Evolutionary conservation across 2,888 invertebrate genomes (phyloP).

Genomic region (Calameuta pallipes): DNA sequence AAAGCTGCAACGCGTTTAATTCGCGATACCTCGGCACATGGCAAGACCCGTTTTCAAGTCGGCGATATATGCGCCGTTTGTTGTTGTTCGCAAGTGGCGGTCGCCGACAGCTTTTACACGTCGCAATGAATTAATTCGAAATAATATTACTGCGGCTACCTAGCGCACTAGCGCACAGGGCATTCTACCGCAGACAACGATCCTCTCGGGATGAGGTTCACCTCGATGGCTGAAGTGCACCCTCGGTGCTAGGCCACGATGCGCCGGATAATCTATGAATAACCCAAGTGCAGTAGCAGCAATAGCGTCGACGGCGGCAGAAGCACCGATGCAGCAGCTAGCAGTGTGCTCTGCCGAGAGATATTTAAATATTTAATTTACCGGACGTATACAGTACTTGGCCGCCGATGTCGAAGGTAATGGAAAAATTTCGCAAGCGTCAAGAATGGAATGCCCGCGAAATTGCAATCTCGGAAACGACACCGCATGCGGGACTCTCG

Average conservation of each 20-base stretch:
- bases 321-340: neutral
- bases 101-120: neutral
- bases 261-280: slow-evolving; percentile 8
- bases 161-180: neutral
- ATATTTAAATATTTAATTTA: slow-evolving; percentile 40
- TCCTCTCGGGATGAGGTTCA: neutral
- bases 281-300: slow-evolving; percentile 7
- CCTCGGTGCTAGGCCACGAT: slow-evolving; percentile 3
- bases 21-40: neutral
- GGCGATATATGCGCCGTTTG: neutral
- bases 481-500: neutral
- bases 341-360: slow-evolving; percentile 5
- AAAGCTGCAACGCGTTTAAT: neutral
- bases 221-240: slow-evolving; percentile 4
- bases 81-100: neutral
- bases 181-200: neutral
- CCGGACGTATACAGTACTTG: slow-evolving; percentile 28
- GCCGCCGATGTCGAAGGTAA: slow-evolving; percentile 2
- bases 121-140: neutral
- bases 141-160: neutral
- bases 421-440: neutral
- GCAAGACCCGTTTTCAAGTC: neutral
- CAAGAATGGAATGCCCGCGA: neutral
- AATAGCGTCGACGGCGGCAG: neutral
- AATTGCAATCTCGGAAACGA: neutral